phyloP scores from a whole-genome alignment of 2,888 invertebrate species.

The Drosophila birchii region DNA sequence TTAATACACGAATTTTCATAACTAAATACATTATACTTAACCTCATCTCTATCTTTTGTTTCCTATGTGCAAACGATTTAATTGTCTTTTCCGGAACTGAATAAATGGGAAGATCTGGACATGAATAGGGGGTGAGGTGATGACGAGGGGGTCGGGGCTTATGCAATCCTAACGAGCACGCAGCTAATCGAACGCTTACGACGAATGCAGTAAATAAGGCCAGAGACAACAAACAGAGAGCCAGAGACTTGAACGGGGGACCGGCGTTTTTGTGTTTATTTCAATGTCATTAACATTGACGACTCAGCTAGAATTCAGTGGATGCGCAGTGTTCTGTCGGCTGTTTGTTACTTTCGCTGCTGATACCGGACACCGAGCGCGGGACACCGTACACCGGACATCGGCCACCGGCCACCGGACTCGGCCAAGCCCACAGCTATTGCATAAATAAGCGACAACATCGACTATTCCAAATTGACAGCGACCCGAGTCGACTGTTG shows the following conservation, averaged over 20 bases:
- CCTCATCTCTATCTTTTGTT: background rate
- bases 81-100: constrained; percentile 19
- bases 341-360: constrained; percentile 39
- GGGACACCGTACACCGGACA: constrained; percentile 11
- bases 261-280: constrained; percentile 27
- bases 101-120: constrained; percentile 3
- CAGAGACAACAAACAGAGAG: constrained; percentile 58
- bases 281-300: constrained; percentile 75
- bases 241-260: constrained; percentile 4
- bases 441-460: constrained; percentile 61
- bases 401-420: constrained; percentile 12
- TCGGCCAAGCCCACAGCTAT: constrained; percentile 40
- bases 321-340: constrained; percentile 13
- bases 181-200: constrained; percentile 49
- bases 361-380: constrained; percentile 12
- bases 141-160: constrained; percentile 10
- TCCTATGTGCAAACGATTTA: background rate
- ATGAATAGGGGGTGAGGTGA: background rate
- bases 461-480: constrained; percentile 60
- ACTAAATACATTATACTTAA: background rate
- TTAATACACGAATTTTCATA: background rate
- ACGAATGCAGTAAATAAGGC: constrained; percentile 58
- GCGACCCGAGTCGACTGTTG: constrained; percentile 25
- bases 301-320: constrained; percentile 64
- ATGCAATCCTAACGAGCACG: constrained; percentile 34